Base-by-base conservation (phyloP, 2,888 invertebrate genomes). In the Pemphredon lugubris region DNA sequence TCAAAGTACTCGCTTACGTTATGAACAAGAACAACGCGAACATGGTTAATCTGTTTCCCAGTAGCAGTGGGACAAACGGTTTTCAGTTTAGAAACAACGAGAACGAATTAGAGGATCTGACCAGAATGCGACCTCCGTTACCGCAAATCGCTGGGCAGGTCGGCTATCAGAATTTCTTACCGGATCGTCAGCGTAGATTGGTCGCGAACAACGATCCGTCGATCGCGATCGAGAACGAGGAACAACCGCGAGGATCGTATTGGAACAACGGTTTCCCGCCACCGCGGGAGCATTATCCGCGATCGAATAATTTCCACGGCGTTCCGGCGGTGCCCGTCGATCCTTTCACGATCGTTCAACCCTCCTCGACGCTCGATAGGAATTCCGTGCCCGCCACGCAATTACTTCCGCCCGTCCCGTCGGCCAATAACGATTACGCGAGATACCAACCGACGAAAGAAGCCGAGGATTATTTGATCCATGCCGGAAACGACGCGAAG, bases 41-140 rank as follows among this genome's bases (percentile, higher is more conserved):
- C n/a, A 4, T 37, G 37, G 13, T 11, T 11, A 40, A 54, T 2
- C 4, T 4, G n/a, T 13, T n/a, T 4, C 20, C n/a, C n/a, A n/a
- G n/a, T n/a, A n/a, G n/a, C n/a, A n/a, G n/a, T n/a, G 11, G 40
- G 7, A 23, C 23, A 5, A 58, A 37, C 20, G 44, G 37, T 21
- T 13, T 48, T 0, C 51, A 53, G 2, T 40, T 11, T 9, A 34
- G 39, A 2, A 71, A 39, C 9, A 5, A 14, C 23, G 34, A 57
- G 7, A 16, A 54, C n/a, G 53, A 16, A 30, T 6, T 23, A 18
- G 51, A 60, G 23, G 76, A 77, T 63, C 57, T 73, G 39, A 78
- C 66, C 2, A 67, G 63, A 50, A 66, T 75, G 44, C 73, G 60
- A 16, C 76, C 81, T 21, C 83, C 83, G n/a, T 50, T 58, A 34